Evolutionary conservation across 2,797 vertebrate species (phyloP).

Genomic region (Clangula hyemalis): DNA sequence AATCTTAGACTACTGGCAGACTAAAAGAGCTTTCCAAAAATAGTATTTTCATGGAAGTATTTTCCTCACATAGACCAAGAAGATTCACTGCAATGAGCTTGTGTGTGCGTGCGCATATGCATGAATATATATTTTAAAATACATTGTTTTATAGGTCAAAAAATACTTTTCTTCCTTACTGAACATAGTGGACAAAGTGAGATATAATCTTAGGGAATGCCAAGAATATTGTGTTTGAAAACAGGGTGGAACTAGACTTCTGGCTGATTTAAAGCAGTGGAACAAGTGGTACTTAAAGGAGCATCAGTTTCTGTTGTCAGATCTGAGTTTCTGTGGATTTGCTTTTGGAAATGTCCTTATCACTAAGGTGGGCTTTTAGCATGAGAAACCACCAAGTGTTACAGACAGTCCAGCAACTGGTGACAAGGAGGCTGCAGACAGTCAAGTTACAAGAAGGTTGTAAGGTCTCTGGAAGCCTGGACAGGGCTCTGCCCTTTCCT

Average conservation of each 20-base stretch:
- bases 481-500: not conserved
- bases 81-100: not conserved
- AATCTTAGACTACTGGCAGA: not conserved
- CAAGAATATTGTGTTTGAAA: not conserved
- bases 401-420: not conserved
- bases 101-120: accelerated
- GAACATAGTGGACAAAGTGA: not conserved
- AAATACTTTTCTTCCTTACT: not conserved
- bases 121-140: not conserved
- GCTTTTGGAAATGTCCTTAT: not conserved
- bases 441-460: not conserved
- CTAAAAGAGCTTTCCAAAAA: not conserved
- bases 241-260: not conserved
- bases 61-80: not conserved
- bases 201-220: not conserved
- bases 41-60: not conserved
- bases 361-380: not conserved
- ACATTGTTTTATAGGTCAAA: not conserved
- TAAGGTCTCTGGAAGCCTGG: not conserved
- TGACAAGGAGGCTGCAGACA: not conserved
- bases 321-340: not conserved
- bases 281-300: not conserved
- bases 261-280: not conserved
- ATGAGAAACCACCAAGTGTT: not conserved
- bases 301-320: not conserved